Conservation (phyloP, 1,140 invertebrate genomes). For the Cydia fagiglandana region DNA sequence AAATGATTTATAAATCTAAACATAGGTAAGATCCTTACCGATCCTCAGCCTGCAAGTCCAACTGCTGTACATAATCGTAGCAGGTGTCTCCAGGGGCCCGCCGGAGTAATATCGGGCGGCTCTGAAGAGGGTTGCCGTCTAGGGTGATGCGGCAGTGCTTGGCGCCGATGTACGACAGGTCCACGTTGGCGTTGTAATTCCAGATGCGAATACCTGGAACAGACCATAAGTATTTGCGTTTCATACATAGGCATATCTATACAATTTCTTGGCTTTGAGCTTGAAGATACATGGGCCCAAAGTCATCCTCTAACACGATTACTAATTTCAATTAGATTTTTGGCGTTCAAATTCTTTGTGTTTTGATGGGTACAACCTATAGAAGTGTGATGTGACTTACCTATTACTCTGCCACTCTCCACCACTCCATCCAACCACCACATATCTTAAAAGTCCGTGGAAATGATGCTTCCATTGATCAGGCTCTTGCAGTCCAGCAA, state of each 20-base stretch:
- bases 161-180: slow-evolving; percentile 87
- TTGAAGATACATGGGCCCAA: too few relatives aligned
- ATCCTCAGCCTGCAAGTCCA: slow-evolving; percentile 69
- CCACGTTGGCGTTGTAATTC: slow-evolving; percentile 90
- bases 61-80: slow-evolving; percentile 87
- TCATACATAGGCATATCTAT: neutral
- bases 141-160: slow-evolving; percentile 71
- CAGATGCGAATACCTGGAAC: slow-evolving; percentile 83
- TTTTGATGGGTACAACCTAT: too few relatives aligned
- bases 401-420: too few relatives aligned
- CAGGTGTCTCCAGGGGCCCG: slow-evolving; percentile 86
- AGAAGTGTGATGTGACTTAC: too few relatives aligned
- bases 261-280: neutral
- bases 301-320: neutral
- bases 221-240: slow-evolving; percentile 1
- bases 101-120: slow-evolving; percentile 74
- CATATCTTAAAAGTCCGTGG: slow-evolving; percentile 70
- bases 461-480: slow-evolving; percentile 81
- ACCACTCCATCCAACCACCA: too few relatives aligned
- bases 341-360: too few relatives aligned
- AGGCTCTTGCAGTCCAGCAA: slow-evolving; percentile 69
- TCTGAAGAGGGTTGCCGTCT: slow-evolving; percentile 57
- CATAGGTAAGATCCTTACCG: slow-evolving; percentile 39
- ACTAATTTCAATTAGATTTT: too few relatives aligned
- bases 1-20: too few relatives aligned